These are phyloP conservation scores for Urocynchramus pylzowi DNA, from an alignment of 2,113 vertebrate genomes.

Conservation along the genomic window DNA sequence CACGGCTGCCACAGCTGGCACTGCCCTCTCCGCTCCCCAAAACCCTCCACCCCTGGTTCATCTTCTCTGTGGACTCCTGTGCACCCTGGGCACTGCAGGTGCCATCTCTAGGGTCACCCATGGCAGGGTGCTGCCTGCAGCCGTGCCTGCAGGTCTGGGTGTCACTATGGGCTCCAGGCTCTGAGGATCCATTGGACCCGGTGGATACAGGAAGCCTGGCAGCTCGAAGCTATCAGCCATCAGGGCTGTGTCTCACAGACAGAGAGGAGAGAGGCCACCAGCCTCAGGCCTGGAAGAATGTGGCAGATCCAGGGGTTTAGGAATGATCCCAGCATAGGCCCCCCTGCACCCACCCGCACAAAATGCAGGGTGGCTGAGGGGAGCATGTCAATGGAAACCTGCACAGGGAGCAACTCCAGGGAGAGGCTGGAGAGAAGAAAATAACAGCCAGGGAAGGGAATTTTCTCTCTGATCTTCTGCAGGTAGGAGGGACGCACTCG, in stretches of 20 bases:
- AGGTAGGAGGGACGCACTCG: neutral
- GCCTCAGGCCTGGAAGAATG: neutral
- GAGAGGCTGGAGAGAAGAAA: neutral
- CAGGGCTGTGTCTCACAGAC: neutral
- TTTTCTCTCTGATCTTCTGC: neutral
- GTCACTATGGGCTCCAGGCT: fast-evolving
- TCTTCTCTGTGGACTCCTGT: neutral
- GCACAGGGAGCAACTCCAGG: neutral
- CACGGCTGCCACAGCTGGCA: fast-evolving
- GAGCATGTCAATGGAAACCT: neutral
- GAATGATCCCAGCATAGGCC: neutral
- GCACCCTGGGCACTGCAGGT: fast-evolving
- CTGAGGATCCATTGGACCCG: neutral
- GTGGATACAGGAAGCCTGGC: fast-evolving
- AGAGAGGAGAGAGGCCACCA: neutral
- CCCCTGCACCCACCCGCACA: fast-evolving
- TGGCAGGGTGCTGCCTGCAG: neutral
- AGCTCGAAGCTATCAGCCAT: fast-evolving
- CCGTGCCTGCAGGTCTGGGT: neutral
- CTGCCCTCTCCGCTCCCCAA: neutral
- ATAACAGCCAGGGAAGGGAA: neutral
- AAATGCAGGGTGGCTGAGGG: neutral
- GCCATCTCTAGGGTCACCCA: neutral
- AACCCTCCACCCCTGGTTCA: neutral
- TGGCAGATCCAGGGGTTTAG: neutral